These are phyloP conservation scores for Urocolius indicus DNA, from an alignment of 2,113 vertebrate genomes.

Conservation along the genomic window DNA sequence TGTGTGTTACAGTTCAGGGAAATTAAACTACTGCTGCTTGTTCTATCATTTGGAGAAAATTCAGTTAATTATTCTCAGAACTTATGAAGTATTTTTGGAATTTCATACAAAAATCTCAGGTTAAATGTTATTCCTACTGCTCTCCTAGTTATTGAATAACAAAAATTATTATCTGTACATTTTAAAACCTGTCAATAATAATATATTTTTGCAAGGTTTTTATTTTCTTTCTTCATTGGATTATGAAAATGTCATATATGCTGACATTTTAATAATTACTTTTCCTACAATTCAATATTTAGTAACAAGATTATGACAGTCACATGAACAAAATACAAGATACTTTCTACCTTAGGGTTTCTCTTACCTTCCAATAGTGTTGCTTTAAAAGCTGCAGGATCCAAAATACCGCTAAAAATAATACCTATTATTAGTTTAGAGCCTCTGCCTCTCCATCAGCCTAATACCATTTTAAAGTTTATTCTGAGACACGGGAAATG, in stretches of 20 bases:
- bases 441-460: background rate
- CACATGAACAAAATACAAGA: background rate
- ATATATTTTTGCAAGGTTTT: background rate
- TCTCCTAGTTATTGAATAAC: background rate
- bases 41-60: background rate
- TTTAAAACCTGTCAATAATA: background rate
- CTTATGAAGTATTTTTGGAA: background rate
- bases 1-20: slow-evolving; percentile 17
- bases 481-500: background rate
- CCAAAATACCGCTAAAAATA: background rate
- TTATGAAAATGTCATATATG: background rate
- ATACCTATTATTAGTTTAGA: background rate
- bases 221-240: background rate
- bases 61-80: slow-evolving; percentile 11
- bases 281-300: background rate
- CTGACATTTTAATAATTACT: background rate
- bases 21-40: slow-evolving; percentile 25
- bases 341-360: background rate
- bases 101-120: background rate
- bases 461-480: background rate
- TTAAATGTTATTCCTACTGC: background rate
- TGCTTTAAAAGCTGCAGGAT: background rate
- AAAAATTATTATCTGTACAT: background rate
- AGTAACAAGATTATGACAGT: background rate
- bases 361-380: background rate